phyloP scores from a whole-genome alignment of 2,113 vertebrate genomes.

The Dicerorhinus sumatrensis region DNA sequence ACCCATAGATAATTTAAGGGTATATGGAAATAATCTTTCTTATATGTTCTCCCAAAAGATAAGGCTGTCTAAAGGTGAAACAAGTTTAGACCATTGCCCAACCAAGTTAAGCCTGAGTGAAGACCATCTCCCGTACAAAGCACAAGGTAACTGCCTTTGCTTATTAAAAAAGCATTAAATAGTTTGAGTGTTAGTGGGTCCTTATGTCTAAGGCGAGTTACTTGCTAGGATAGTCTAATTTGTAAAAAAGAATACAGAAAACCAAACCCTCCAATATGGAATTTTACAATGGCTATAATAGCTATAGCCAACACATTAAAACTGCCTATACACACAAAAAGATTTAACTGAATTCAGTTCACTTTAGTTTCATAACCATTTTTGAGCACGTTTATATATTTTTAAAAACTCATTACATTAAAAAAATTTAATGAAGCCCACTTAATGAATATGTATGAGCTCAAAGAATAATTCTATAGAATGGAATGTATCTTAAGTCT shows the following conservation, averaged over 20 bases:
- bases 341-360: neutral
- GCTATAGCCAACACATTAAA: neutral
- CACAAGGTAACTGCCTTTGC: constrained; percentile 81
- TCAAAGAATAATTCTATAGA: neutral
- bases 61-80: constrained; percentile 86
- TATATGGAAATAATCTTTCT: neutral
- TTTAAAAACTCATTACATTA: constrained; percentile 3
- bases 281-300: constrained; percentile 2
- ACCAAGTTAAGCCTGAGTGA: constrained; percentile 89
- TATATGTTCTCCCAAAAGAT: constrained; percentile 86
- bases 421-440: neutral
- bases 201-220: neutral
- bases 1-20: neutral
- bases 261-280: neutral
- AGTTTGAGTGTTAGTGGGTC: neutral
- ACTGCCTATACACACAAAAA: neutral
- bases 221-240: neutral
- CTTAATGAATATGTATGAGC: neutral
- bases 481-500: neutral
- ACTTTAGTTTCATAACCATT: neutral
- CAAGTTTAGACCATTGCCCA: constrained; percentile 88
- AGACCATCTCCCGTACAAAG: constrained; percentile 79
- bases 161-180: neutral
- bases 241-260: constrained; percentile 22
- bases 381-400: neutral